A percentile compares a stretch with the other conserved stretches of the same genome.
Conservation (phyloP, 2,113 vertebrate genomes). For the Oceanodroma tethys region DNA sequence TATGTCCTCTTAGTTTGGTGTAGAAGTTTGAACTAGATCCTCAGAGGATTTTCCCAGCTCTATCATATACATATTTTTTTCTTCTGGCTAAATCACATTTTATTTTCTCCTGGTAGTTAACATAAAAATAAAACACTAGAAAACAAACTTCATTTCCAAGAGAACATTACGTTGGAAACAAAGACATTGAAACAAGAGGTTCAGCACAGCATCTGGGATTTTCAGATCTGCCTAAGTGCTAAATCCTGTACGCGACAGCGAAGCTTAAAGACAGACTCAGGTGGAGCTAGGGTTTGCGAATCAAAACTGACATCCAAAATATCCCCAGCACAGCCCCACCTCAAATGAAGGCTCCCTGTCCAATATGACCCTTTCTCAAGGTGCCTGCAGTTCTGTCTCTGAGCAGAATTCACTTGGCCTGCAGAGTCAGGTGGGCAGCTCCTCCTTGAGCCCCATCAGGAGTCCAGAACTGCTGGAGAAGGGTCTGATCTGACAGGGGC, state of each 20-base stretch:
- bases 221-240: neutral
- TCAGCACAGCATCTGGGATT: neutral
- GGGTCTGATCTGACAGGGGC: neutral
- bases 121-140: neutral
- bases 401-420: neutral
- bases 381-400: neutral
- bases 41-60: neutral
- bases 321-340: neutral
- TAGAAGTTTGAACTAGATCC: neutral
- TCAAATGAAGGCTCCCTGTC: neutral
- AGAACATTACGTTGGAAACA: neutral
- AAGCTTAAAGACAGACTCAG: rapidly evolving
- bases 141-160: neutral
- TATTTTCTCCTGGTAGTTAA: neutral
- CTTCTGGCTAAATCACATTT: neutral
- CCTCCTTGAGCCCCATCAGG: neutral
- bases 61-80: neutral
- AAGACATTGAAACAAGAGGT: neutral
- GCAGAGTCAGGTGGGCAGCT: neutral
- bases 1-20: neutral
- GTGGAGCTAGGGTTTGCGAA: rapidly evolving
- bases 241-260: neutral
- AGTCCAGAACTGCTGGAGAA: neutral
- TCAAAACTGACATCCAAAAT: neutral
- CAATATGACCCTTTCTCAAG: neutral